phyloP scores from a whole-genome alignment of 2,797 vertebrate genomes.

The Pygocentrus nattereri region DNA sequence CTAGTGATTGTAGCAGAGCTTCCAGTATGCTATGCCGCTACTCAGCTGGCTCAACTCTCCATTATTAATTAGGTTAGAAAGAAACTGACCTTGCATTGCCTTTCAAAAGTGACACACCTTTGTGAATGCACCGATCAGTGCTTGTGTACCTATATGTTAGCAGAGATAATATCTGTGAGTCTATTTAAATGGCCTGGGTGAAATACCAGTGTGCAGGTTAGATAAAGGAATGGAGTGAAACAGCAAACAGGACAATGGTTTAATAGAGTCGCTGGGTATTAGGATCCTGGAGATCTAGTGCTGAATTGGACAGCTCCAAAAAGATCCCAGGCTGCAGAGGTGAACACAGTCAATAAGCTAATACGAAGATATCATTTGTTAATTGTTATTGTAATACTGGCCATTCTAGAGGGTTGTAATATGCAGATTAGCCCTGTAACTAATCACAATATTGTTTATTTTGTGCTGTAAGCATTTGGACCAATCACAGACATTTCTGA shows the following conservation, averaged over 20 bases:
- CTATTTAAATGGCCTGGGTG: no score
- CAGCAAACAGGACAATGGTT: neutral
- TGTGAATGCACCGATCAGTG: neutral
- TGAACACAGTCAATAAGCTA: neutral
- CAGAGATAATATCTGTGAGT: neutral
- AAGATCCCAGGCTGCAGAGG: neutral
- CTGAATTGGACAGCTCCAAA: slow-evolving; percentile 14
- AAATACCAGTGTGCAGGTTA: neutral
- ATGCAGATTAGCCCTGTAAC: neutral
- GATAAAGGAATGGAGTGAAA: neutral
- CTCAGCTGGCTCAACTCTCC: slow-evolving; percentile 80
- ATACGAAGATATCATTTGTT: no score
- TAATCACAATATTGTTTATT: neutral
- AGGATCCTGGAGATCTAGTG: neutral
- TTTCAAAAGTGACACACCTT: slow-evolving; percentile 62
- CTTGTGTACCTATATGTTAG: slow-evolving; percentile 13
- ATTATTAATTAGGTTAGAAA: slow-evolving; percentile 83
- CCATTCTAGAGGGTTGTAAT: no score
- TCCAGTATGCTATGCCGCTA: slow-evolving; percentile 70
- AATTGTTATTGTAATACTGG: no score
- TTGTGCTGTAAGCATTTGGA: no score
- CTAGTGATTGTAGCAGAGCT: slow-evolving; percentile 71
- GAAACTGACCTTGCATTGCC: slow-evolving; percentile 67
- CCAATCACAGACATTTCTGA: neutral
- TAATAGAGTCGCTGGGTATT: neutral